Conservation (phyloP, 2,888 invertebrate genomes). For the Euclidia mi region DNA sequence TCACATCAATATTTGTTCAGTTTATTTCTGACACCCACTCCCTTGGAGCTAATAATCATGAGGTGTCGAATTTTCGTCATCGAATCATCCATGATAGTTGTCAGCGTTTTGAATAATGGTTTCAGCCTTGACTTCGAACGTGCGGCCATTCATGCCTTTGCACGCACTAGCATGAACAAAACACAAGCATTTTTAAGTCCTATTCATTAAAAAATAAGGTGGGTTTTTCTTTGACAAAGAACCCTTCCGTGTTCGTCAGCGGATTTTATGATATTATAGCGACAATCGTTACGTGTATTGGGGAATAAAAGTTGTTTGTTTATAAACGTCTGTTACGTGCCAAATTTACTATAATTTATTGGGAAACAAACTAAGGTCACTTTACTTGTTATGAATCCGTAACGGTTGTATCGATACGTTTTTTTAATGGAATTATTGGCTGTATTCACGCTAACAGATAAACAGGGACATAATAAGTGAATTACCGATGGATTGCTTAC, state of each 20-base stretch:
- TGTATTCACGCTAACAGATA: constrained; percentile 2
- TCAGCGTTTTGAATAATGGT: constrained; percentile 51
- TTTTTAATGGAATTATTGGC: constrained; percentile 17
- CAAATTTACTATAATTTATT: constrained; percentile 55
- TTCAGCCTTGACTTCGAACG: constrained; percentile 46
- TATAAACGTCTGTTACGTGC: constrained; percentile 57
- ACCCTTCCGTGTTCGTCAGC: constrained; percentile 27
- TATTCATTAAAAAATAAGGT: constrained; percentile 1
- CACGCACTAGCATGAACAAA: constrained; percentile 7
- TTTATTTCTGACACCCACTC: not conserved
- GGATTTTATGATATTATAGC: constrained; percentile 55
- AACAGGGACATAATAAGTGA: no score
- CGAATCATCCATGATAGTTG: constrained; percentile 41
- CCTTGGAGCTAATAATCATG: constrained; percentile 26
- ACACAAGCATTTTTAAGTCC: constrained; percentile 12
- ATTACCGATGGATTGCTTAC: no score
- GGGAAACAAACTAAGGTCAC: constrained; percentile 43
- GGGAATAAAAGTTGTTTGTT: constrained; percentile 59
- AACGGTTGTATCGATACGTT: constrained; percentile 24
- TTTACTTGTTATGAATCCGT: constrained; percentile 26
- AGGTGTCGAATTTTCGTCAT: constrained; percentile 36
- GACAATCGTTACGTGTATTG: constrained; percentile 57
- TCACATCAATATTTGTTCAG: no score
- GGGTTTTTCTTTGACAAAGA: constrained; percentile 13
- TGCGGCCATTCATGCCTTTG: constrained; percentile 20